A percentile compares a stretch with the other conserved stretches of the same genome.
These are phyloP conservation scores for Megastigmus dorsalis DNA, from an alignment of 2,888 invertebrate genomes.

Conservation along the genomic window DNA sequence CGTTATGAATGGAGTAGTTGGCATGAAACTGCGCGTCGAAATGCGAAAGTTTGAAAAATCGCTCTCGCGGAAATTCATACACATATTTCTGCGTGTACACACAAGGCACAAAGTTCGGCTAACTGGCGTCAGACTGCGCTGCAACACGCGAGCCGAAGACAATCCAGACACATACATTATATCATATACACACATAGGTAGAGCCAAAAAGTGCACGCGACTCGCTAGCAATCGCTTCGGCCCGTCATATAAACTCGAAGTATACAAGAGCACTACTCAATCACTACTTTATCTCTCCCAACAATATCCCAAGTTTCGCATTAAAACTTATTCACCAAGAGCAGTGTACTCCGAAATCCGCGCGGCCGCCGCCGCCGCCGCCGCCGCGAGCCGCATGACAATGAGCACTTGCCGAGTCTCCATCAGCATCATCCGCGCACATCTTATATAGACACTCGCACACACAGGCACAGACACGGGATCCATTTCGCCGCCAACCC, in stretches of 20 bases:
- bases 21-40: too few species aligned
- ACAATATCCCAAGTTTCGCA: constrained; percentile 8
- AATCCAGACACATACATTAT: background rate
- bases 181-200: too few species aligned
- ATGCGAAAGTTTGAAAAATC: background rate
- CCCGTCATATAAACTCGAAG: background rate
- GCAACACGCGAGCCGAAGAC: background rate
- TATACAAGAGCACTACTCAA: background rate
- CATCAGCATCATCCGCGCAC: background rate
- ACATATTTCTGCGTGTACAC: background rate
- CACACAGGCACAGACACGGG: too few species aligned
- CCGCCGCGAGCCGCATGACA: too few species aligned
- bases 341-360: constrained; percentile 2
- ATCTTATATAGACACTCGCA: too few species aligned
- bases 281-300: background rate
- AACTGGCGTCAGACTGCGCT: background rate
- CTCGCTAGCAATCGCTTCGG: background rate
- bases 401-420: too few species aligned
- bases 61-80: background rate
- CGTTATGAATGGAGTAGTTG: too few species aligned
- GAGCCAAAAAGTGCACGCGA: background rate
- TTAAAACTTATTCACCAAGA: constrained; percentile 17
- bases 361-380: too few species aligned
- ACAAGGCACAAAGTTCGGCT: constrained; percentile 1
- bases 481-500: too few species aligned